These are phyloP conservation scores for Labeo rohita DNA, from an alignment of 2,113 vertebrate species.

Conservation along the genomic window DNA sequence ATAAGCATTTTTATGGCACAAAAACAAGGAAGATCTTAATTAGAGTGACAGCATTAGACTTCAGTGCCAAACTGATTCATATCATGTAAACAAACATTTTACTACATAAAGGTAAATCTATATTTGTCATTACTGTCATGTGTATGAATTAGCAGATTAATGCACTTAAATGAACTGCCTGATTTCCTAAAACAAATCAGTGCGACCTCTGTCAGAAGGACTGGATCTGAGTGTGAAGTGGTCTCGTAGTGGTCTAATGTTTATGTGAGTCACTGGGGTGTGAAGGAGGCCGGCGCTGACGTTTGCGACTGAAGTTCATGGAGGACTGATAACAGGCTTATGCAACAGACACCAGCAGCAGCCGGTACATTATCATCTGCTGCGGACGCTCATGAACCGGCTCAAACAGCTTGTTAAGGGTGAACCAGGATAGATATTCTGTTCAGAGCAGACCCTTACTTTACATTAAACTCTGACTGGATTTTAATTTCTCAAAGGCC, in stretches of 20 bases:
- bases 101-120: not conserved
- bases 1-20: not conserved
- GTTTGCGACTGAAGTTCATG: conserved; percentile 66
- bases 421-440: not conserved
- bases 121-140: not conserved
- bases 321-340: conserved; percentile 62
- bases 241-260: not conserved
- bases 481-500: too few species aligned
- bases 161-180: not conserved
- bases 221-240: too few species aligned
- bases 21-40: not conserved
- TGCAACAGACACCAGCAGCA: conserved; percentile 24
- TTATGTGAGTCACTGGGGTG: not conserved
- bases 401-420: not conserved
- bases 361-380: conserved; percentile 16
- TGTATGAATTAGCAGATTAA: not conserved
- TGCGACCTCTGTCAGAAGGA: too few species aligned
- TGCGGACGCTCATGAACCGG: too few species aligned
- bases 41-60: not conserved
- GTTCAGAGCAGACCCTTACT: too few species aligned
- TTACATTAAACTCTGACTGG: not conserved
- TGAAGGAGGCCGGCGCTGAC: conserved; percentile 51
- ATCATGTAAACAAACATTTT: not conserved
- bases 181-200: not conserved
- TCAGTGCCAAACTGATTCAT: not conserved